Base-by-base conservation (phyloP, 2,113 vertebrate genomes). In the Eurystomus gularis region DNA sequence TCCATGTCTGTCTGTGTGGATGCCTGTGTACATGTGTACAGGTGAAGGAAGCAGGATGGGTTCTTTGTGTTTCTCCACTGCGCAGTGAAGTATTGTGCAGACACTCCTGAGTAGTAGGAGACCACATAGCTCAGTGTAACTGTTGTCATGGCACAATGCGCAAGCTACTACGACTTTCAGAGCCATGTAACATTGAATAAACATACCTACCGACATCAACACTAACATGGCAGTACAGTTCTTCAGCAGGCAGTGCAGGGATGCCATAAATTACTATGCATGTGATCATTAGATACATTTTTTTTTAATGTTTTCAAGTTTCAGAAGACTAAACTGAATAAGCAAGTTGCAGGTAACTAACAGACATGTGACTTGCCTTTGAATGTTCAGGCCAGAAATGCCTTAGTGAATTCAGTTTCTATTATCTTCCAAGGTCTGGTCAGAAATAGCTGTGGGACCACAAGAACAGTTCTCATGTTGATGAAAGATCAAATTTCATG, bases 1-100 rank as follows among this genome's bases (percentile, higher is more conserved):
- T 28, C 58, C 0, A 0, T 51, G 11, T 64, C 35, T 55, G 1
- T n/a, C 29, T 52, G 13, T 20, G 13, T 35, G 18, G 8, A 4
- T 33, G 54, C 25, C 21, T n/a, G 62, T 5, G 4, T 31, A 5
- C 1, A 0, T 8, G 11, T 15, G 14, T 39, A 25, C 4, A 5
- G 33, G 40, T 13, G 29, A 70, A 70, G 64, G 72, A 58, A 42
- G 37, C 9, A 48, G 58, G 12, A 42, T 4, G 19, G 23, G 9
- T 81, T 46, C 25, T 49, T 77, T 77, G 5, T 24, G 3, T 81
- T 77, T 57, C 13, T 46, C 24, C 0, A 1, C 49, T 57, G 75
- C 44, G 24, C 25, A 46, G 10, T 7, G 14, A 15, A 62, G 17
- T 26, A 7, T 26, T 60, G 46, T 48, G 44, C 40, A 48, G 70